Conservation (phyloP, 2,797 vertebrate species). For the Acropternis orthonyx region DNA sequence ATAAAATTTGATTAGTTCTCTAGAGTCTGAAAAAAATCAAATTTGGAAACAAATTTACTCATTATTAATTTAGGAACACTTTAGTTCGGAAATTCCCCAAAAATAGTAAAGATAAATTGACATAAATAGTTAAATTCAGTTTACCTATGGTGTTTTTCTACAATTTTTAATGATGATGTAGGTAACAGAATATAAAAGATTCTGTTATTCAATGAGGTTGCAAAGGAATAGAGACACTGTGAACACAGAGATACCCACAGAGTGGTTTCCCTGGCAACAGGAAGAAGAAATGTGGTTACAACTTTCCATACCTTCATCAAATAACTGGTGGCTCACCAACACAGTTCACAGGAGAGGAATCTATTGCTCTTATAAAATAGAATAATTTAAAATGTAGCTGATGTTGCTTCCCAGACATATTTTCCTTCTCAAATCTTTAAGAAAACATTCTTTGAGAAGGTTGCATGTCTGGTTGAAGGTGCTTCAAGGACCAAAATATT, state of each 20-base stretch:
- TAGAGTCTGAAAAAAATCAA: background rate
- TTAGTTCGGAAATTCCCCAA: background rate
- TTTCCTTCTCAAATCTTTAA: background rate
- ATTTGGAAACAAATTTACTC: background rate
- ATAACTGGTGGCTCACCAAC: background rate
- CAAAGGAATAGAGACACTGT: background rate
- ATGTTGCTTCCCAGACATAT: background rate
- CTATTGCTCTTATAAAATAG: background rate
- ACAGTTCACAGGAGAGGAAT: background rate
- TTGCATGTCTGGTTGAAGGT: background rate
- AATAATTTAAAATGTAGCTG: background rate
- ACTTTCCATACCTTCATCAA: background rate
- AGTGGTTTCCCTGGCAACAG: background rate
- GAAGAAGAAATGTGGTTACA: background rate
- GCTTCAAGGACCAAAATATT: background rate
- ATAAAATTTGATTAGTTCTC: background rate
- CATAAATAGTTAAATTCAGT: background rate
- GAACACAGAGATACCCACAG: background rate
- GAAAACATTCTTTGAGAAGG: background rate
- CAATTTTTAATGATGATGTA: background rate
- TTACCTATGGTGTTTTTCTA: background rate
- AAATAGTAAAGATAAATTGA: background rate
- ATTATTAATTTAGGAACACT: background rate
- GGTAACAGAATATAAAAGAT: background rate
- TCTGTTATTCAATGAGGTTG: background rate